phyloP scores from a whole-genome alignment of 2,113 vertebrate genomes.

The Sphaerodactylus townsendi region DNA sequence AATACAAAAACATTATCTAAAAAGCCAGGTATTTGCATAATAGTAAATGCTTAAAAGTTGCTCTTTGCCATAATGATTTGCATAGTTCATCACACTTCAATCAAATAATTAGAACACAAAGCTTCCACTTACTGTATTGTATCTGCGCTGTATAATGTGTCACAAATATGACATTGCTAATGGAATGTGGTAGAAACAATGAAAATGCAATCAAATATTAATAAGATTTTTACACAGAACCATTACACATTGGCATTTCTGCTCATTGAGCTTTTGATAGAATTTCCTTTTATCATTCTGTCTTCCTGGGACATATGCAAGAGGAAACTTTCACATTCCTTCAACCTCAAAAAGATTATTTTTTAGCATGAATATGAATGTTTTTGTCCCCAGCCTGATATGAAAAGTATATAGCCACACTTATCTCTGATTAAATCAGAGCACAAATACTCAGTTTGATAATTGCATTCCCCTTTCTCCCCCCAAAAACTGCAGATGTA shows the following conservation, averaged over 20 bases:
- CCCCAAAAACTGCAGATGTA: not conserved
- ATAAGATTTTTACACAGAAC: constrained; percentile 7
- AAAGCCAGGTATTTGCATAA: constrained; percentile 11
- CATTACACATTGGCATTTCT: constrained; percentile 9
- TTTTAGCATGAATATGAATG: not conserved
- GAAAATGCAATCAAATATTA: constrained; percentile 26
- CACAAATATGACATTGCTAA: constrained; percentile 40
- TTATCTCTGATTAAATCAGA: constrained; percentile 35
- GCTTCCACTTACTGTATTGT: not conserved
- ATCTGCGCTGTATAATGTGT: not conserved
- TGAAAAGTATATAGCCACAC: not conserved
- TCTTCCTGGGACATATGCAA: not conserved
- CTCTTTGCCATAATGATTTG: not conserved
- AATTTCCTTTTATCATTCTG: not conserved
- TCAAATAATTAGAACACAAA: constrained; percentile 23
- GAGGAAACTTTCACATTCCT: not conserved
- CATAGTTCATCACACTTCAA: constrained; percentile 16
- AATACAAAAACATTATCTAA: not conserved
- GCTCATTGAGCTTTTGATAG: not conserved
- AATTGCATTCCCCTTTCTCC: not conserved
- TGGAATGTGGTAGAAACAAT: constrained; percentile 31
- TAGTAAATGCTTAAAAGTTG: constrained; percentile 19
- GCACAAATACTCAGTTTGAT: constrained; percentile 13
- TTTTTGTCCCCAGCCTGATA: not conserved
- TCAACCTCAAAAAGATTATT: not conserved